Evolutionary conservation across 2,888 invertebrate species (phyloP), one percentile per base, ranked within the genome.

Genomic region (Amaurobius ferox): DNA sequence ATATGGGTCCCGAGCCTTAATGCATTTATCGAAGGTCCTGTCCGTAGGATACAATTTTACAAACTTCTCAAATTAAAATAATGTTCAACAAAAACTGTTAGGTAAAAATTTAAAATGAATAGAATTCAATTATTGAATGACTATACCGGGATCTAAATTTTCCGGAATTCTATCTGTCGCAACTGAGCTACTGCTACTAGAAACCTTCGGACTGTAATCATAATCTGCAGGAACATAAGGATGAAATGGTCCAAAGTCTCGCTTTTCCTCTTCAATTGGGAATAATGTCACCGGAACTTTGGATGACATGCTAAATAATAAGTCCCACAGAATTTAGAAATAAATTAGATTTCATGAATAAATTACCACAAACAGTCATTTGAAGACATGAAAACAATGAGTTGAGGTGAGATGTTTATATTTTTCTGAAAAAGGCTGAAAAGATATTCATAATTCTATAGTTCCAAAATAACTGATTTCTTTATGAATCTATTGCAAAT

Each of bases 241-340:
- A 29, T 40, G 5, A 70, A 19, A 35, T 13, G 19, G 2, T n/a
- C n/a, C n/a, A 28, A 48, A 66, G n/a, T 48, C 28, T 26, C 44
- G 61, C 6, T 66, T 35, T 72, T 85, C 83, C 39, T 85, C 83
- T n/a, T 72, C 32, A 13, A 85, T 85, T 2, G 83, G 67, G 29
- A 29, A 5, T 64, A 85, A 72, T 26, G 77, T 77, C 19, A 77
- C 3, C 2, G 83, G 77, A 23, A 83, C 83, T 72, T 61, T 85
- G 23, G 83, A 85, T 16, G 83, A 85, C 83, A 85, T 85, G 48
- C 9, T 39, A 32, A 66, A 1, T 66, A 5, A 64, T 26, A 26
- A 26, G 11, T n/a, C n/a, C n/a, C 11, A 5, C n/a, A 48, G 23
- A 19, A 3, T 11, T 9, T 61, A 26, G 2, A 26, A 61, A 6